These are phyloP conservation scores for Trematomus bernacchii DNA, from an alignment of 2,797 vertebrate species.

Conservation along the genomic window DNA sequence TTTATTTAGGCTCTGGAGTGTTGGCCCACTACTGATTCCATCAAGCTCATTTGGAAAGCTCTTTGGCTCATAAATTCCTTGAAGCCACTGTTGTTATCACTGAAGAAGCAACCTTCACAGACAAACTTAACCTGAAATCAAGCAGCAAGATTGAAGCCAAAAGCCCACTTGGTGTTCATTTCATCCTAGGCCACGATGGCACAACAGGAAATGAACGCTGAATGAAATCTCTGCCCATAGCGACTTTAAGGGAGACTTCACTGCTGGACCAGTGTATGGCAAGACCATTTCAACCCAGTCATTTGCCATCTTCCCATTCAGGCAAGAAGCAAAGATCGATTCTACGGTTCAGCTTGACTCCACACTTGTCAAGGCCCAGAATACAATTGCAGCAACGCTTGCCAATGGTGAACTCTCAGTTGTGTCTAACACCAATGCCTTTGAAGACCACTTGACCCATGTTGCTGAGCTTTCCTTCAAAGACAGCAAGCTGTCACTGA, in stretches of 20 bases:
- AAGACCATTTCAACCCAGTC: conserved; percentile 80
- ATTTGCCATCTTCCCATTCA: conserved; percentile 76
- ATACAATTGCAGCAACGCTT: conserved; percentile 83
- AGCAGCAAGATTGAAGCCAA: conserved; percentile 82
- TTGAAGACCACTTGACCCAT: conserved; percentile 85
- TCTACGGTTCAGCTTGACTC: conserved; percentile 88
- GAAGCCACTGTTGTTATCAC: conserved; percentile 84
- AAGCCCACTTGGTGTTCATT: conserved; percentile 85
- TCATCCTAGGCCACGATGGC: conserved; percentile 79
- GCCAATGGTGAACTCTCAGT: conserved; percentile 82
- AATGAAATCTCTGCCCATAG: conserved; percentile 78
- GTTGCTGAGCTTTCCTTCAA: conserved; percentile 84
- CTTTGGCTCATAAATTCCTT: conserved; percentile 88
- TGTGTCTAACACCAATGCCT: conserved; percentile 85
- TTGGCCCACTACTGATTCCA: conserved; percentile 76
- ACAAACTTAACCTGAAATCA: conserved; percentile 75
- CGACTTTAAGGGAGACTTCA: conserved; percentile 83
- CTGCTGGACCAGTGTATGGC: conserved; percentile 83
- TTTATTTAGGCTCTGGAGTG: conserved; percentile 87
- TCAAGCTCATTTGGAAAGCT: conserved; percentile 83
- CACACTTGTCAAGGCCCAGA: conserved; percentile 84
- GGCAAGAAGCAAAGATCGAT: conserved; percentile 79
- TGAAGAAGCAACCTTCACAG: conserved; percentile 76
- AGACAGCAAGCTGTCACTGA: conserved; percentile 85
- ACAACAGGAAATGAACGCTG: conserved; percentile 74